Conservation (phyloP, 2,797 vertebrate species). For the Cynopterus sphinx region DNA sequence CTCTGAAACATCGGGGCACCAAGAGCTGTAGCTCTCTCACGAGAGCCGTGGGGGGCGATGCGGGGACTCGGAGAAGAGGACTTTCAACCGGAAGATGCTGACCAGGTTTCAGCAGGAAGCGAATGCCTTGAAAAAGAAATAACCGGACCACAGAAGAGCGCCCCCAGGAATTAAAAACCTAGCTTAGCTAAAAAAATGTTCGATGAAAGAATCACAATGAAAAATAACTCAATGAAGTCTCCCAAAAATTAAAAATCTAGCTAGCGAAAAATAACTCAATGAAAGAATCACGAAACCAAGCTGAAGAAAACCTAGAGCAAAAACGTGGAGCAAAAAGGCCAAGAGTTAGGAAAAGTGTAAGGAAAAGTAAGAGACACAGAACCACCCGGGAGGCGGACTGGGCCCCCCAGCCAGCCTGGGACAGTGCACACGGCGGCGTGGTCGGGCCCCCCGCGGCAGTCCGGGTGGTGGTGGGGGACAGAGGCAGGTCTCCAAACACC, state of each 20-base stretch:
- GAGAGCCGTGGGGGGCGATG: too few species aligned
- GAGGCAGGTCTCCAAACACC: too few species aligned
- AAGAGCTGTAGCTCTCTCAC: too few species aligned
- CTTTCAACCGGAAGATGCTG: not conserved
- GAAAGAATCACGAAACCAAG: not conserved
- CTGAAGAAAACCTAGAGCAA: not conserved
- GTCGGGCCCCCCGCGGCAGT: too few species aligned
- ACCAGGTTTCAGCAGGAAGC: not conserved
- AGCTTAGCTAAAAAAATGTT: not conserved
- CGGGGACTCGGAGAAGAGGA: not conserved
- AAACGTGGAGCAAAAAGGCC: not conserved
- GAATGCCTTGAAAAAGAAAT: not conserved
- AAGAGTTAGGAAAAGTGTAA: not conserved
- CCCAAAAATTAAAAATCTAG: not conserved
- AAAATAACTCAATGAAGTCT: not conserved
- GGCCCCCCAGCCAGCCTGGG: not conserved
- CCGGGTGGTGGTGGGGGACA: too few species aligned
- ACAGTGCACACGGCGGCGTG: too few species aligned
- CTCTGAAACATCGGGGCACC: not conserved
- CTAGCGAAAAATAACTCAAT: not conserved
- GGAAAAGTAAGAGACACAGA: not conserved
- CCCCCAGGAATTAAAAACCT: not conserved
- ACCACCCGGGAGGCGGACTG: rapidly evolving
- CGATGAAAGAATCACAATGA: too few species aligned
- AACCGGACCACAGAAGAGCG: not conserved